Percentiles rank a stretch among this genome's conserved stretches.
phyloP scores from a whole-genome alignment of 1,140 invertebrate species.

The Steinernema khuongi region DNA sequence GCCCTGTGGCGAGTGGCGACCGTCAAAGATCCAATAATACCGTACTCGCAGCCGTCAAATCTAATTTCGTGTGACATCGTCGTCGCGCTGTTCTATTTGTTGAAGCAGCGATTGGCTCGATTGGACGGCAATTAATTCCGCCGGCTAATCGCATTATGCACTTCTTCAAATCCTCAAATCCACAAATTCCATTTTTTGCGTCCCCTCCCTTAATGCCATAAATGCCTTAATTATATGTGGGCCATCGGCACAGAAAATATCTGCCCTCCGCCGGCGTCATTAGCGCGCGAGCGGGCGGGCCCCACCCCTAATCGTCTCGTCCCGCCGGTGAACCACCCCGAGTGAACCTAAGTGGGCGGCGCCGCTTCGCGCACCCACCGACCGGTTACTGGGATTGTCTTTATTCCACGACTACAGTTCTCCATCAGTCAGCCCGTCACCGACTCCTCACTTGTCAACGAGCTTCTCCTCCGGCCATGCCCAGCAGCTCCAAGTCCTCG shows the following conservation, averaged over 20 bases:
- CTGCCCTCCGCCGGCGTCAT: not conserved
- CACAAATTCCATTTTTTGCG: not conserved
- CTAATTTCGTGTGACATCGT: not conserved
- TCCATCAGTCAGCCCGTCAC: not conserved
- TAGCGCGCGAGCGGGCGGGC: not conserved
- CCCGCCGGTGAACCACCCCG: too few relatives aligned
- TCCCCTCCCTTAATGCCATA: not conserved
- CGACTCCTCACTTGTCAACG: not conserved
- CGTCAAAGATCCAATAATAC: slow-evolving; percentile 15
- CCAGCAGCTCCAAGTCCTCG: slow-evolving; percentile 2
- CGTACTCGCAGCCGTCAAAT: slow-evolving; percentile 9
- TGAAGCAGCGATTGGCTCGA: not conserved
- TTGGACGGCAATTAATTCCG: slow-evolving; percentile 3
- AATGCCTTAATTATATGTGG: slow-evolving; percentile 14
- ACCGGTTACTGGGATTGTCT: not conserved
- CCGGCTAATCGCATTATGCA: not conserved
- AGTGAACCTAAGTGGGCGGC: slow-evolving; percentile 13
- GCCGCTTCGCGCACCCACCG: not conserved
- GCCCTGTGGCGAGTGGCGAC: slow-evolving; percentile 1
- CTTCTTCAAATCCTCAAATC: not conserved
- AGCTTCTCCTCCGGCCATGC: not conserved
- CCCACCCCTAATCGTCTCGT: not conserved
- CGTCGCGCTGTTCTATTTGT: not conserved
- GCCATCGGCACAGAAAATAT: slow-evolving; percentile 6
- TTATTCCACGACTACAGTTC: slow-evolving; percentile 5